These are phyloP conservation scores for Coelinius sp. DNA, from an alignment of 2,888 invertebrate genomes.

Conservation along the genomic window DNA sequence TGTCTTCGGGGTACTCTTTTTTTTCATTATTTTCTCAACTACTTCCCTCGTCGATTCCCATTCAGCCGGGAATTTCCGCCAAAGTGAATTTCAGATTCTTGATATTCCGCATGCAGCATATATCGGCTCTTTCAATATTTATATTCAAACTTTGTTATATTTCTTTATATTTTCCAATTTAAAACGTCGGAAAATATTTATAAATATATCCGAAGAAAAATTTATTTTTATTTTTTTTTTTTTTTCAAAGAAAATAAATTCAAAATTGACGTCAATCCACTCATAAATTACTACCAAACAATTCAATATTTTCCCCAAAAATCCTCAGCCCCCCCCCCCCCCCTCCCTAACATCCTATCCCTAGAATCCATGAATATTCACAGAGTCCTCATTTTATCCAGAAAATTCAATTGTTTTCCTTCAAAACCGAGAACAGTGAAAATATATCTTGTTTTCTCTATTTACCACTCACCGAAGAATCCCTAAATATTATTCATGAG, in stretches of 20 bases:
- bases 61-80: slow-evolving; percentile 59
- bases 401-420: background rate
- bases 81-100: slow-evolving; percentile 57
- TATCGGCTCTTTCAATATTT: slow-evolving; percentile 27
- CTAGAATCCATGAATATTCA: slow-evolving; percentile 1
- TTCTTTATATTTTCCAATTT: background rate
- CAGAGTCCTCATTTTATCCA: background rate
- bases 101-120: slow-evolving; percentile 28
- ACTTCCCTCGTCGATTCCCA: slow-evolving; percentile 55
- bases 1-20: slow-evolving; percentile 25
- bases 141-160: background rate
- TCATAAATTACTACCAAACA: background rate
- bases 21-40: slow-evolving; percentile 38
- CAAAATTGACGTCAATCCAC: background rate
- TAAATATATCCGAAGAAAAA: no score
- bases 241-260: no score
- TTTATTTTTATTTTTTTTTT: no score
- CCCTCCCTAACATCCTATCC: background rate
- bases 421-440: background rate
- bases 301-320: slow-evolving; percentile 3
- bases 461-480: slow-evolving; percentile 10
- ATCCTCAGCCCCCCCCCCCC: background rate
- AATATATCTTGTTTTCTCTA: background rate
- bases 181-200: no score
- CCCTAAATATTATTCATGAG: slow-evolving; percentile 35